Percentiles rank a stretch among this genome's conserved stretches.
Evolutionary conservation across 2,797 vertebrate species (phyloP).

Genomic region (Malurus splendens): DNA sequence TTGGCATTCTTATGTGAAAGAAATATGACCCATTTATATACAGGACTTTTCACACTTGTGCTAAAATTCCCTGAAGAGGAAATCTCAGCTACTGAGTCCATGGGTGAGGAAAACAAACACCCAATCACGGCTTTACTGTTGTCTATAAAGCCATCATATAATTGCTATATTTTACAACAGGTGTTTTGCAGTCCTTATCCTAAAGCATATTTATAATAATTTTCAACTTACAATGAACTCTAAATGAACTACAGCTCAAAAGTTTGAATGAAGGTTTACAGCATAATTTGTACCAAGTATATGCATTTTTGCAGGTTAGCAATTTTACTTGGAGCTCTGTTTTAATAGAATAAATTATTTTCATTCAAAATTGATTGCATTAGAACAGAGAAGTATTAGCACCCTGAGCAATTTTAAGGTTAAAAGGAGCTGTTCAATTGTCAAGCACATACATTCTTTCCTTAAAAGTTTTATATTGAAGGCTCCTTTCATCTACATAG

Average conservation of each 20-base stretch:
- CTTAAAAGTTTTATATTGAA: not conserved
- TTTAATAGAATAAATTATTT: not conserved
- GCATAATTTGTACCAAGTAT: not conserved
- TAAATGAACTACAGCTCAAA: not conserved
- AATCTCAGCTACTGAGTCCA: not conserved
- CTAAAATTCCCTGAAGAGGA: not conserved
- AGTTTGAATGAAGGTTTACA: not conserved
- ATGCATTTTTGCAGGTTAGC: not conserved
- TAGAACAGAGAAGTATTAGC: not conserved
- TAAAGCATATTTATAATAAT: not conserved
- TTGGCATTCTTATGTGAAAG: not conserved
- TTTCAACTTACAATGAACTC: not conserved
- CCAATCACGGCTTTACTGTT: not conserved
- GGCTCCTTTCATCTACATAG: not conserved
- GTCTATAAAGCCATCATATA: not conserved
- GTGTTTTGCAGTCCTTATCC: not conserved
- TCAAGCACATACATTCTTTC: not conserved
- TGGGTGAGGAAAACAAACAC: rapidly evolving
- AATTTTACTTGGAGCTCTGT: not conserved
- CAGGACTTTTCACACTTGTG: not conserved
- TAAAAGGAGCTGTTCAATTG: not conserved
- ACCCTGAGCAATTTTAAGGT: not conserved
- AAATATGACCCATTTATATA: not conserved
- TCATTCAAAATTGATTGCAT: not conserved
- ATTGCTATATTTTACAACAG: not conserved